Base-by-base conservation (phyloP, 2,113 vertebrate genomes). In the Nesoenas mayeri region DNA sequence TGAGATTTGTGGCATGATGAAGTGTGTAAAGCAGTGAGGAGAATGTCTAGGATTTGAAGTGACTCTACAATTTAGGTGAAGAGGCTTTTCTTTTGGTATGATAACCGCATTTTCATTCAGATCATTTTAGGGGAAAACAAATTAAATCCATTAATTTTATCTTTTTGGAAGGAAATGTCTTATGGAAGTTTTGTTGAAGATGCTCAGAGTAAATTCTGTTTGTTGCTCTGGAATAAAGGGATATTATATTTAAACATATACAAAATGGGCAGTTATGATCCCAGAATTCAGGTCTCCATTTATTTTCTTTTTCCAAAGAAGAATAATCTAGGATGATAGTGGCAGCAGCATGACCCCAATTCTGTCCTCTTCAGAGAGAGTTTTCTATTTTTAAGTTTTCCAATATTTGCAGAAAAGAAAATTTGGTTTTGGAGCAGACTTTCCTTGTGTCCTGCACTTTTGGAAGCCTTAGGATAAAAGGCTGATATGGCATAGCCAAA, bases 261-360 rank as follows among this genome's bases (percentile, higher is more conserved):
- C 8, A 77, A n/a, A 79, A 66, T 7, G 3, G 3, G 26, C 34
- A 20, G 12, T 48, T 77, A n/a, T 4, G 5, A 70, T 57, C 15
- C 34, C 13, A 26, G 31, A 84, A 57, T 15, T 58, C 11, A 40
- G 5, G 7, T 25, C 3, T 65, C 4, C 19, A 54, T 82, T 70
- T 32, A 25, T 62, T 72, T 64, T 51, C 6, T 44, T 28, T 56
- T 74, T 87, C 66, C 22, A 40, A 85, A 51, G 29, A 66, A 17
- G 3, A 50, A 83, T 1, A 42, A 42, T 60, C 9, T 79, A 61
- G 17, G 22, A 66, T 48, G 8, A 22, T 12, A 64, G 5, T 3
- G 0, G 2, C 15, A 60, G 51, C 15, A 15, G 4, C 50, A 31
- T 32, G 12, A 22, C 2, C 7, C 1, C 4, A 74, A 5, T 50